Evolutionary conservation across 2,797 vertebrate species (phyloP).

Genomic region (Sebastiscus albofasciatus): DNA sequence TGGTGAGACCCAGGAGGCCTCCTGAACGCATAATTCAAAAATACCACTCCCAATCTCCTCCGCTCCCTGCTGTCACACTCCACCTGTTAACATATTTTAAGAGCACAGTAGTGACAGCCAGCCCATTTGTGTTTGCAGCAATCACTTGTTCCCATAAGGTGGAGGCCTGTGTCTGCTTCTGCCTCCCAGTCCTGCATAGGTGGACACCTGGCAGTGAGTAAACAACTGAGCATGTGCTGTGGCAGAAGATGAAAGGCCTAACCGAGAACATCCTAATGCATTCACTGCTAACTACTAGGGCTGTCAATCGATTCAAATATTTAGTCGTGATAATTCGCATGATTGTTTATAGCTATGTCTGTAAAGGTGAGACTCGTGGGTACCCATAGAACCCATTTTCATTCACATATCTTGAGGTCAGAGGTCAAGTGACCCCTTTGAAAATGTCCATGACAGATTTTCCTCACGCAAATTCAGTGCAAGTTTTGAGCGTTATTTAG

Average conservation of each 20-base stretch:
- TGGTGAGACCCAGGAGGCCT: constrained; percentile 26
- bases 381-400: too few species aligned
- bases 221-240: constrained; percentile 51
- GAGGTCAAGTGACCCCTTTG: too few species aligned
- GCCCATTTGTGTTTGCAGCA: constrained; percentile 47
- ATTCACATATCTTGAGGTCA: too few species aligned
- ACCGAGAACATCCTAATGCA: constrained; percentile 24
- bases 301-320: too few species aligned
- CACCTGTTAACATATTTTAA: constrained; percentile 67
- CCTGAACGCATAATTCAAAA: constrained; percentile 60
- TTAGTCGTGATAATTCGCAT: too few species aligned
- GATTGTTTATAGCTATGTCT: too few species aligned
- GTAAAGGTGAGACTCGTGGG: too few species aligned
- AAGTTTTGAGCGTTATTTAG: too few species aligned
- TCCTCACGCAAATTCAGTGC: too few species aligned
- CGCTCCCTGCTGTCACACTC: constrained; percentile 46
- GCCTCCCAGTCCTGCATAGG: constrained; percentile 32
- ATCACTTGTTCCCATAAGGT: constrained; percentile 30
- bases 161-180: constrained; percentile 53
- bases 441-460: too few species aligned
- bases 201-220: constrained; percentile 56
- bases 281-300: constrained; percentile 8
- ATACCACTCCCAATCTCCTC: constrained; percentile 17
- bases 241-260: constrained; percentile 14
- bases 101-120: constrained; percentile 26